Conservation (phyloP, 2,113 vertebrate species). For the Astatoreochromis straeleni region DNA sequence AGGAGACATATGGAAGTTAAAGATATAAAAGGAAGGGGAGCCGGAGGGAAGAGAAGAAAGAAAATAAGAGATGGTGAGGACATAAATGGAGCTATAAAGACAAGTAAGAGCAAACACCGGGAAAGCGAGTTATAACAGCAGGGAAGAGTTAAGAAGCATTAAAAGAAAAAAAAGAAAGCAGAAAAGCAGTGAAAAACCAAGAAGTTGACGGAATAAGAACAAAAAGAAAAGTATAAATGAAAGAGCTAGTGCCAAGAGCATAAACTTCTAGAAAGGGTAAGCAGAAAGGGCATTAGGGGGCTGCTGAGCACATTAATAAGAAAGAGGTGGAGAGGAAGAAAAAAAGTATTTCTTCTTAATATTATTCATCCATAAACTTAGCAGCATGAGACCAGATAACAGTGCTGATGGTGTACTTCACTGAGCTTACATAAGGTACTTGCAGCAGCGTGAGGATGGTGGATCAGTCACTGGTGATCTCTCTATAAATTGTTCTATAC, state of each 20-base stretch:
- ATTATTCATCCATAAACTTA: conserved; percentile 37
- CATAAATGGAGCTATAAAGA: background rate
- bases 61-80: background rate
- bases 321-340: background rate
- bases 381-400: conserved; percentile 42
- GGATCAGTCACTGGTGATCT: conserved; percentile 1
- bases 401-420: conserved; percentile 46
- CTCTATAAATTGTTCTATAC: background rate
- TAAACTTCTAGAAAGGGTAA: background rate
- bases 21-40: background rate
- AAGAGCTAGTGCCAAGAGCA: background rate
- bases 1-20: background rate
- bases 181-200: background rate
- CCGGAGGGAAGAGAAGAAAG: background rate
- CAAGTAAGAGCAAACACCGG: background rate
- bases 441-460: conserved; percentile 29
- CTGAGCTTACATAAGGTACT: conserved; percentile 49
- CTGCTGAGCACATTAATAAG: conserved; percentile 3
- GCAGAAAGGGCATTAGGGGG: conserved; percentile 10
- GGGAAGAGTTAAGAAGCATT: background rate
- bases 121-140: background rate
- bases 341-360: background rate
- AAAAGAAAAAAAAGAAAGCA: background rate
- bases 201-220: background rate
- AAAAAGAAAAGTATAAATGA: background rate